Evolutionary conservation across 2,888 invertebrate genomes (phyloP).

Genomic region (Tipula unca): DNA sequence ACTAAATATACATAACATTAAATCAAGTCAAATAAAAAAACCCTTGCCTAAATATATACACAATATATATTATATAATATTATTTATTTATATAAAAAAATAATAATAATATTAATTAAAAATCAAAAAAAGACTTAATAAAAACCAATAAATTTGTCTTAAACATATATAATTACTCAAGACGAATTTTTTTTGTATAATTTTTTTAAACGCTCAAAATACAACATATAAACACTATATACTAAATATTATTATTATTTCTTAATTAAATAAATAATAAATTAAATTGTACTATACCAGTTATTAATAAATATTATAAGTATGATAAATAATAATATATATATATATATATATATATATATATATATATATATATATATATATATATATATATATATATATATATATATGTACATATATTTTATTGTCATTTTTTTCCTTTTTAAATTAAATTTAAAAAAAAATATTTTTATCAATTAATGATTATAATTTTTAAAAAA

Average conservation of each 20-base stretch:
- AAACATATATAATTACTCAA: neutral
- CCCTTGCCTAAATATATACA: neutral
- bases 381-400: neutral
- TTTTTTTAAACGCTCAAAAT: neutral
- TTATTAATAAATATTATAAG: neutral
- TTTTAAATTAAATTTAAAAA: neutral
- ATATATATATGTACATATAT: neutral
- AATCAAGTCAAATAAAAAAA: neutral
- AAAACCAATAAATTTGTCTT: neutral
- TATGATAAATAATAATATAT: neutral
- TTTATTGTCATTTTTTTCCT: neutral
- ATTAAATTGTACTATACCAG: neutral
- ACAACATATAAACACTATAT: neutral
- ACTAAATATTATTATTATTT: constrained; percentile 8
- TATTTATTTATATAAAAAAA: neutral
- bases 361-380: neutral
- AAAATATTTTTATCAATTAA: neutral
- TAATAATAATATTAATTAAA: neutral
- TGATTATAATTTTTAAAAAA: neutral
- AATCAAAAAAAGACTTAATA: neutral
- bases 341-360: neutral
- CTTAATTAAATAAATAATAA: neutral
- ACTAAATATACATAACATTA: neutral
- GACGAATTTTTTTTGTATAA: neutral
- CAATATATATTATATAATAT: neutral